Conservation (phyloP, 2,888 invertebrate species). For the Galeruca laticollis region DNA sequence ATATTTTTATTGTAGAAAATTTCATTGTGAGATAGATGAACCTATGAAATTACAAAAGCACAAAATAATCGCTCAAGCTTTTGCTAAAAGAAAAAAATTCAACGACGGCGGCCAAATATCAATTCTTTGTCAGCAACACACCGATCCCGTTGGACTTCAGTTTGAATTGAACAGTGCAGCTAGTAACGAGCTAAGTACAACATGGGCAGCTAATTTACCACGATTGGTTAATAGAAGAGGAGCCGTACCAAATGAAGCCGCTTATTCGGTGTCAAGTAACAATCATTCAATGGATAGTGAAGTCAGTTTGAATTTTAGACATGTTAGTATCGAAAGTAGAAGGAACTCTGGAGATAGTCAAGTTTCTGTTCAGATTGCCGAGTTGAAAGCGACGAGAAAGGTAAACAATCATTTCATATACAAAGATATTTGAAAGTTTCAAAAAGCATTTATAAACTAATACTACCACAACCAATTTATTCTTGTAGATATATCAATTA, state of each 20-base stretch:
- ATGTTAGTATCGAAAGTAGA: slow-evolving; percentile 88
- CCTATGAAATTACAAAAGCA: slow-evolving; percentile 85
- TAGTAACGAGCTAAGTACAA: slow-evolving; percentile 88
- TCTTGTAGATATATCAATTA: not conserved
- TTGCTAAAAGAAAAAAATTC: slow-evolving; percentile 87
- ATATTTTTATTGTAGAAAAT: slow-evolving; percentile 71
- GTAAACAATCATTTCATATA: too few species aligned
- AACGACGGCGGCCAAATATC: slow-evolving; percentile 87
- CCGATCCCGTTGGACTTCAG: slow-evolving; percentile 89
- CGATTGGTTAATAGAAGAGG: slow-evolving; percentile 87
- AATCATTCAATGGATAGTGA: slow-evolving; percentile 69
- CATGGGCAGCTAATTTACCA: slow-evolving; percentile 92
- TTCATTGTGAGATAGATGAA: slow-evolving; percentile 76
- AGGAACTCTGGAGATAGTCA: slow-evolving; percentile 91
- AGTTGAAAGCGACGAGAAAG: slow-evolving; percentile 80
- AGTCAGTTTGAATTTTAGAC: slow-evolving; percentile 81
- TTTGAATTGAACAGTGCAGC: slow-evolving; percentile 79
- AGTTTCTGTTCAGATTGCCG: slow-evolving; percentile 85
- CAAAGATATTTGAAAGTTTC: too few species aligned
- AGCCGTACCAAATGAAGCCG: slow-evolving; percentile 77
- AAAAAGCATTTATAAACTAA: too few species aligned
- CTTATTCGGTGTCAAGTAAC: slow-evolving; percentile 69
- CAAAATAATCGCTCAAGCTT: slow-evolving; percentile 91
- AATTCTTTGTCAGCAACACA: slow-evolving; percentile 88
- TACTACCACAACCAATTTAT: too few species aligned